A percentile compares a stretch with the other conserved stretches of the same genome.
Evolutionary conservation across 2,888 invertebrate genomes (phyloP).

Genomic region (Sminthurides aquaticus): DNA sequence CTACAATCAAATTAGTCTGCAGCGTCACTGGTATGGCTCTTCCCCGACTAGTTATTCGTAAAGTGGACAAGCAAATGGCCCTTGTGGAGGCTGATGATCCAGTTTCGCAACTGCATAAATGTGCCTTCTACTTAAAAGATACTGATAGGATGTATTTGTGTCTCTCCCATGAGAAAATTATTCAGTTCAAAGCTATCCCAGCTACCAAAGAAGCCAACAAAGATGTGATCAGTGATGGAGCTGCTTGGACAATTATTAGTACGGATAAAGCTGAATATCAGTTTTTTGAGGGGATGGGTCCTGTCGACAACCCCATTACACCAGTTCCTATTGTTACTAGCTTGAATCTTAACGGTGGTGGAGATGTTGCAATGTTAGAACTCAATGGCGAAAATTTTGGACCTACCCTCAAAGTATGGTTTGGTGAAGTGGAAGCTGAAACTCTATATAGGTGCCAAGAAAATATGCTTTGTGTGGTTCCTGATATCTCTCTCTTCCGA

Average conservation of each 20-base stretch:
- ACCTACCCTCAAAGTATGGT: constrained; percentile 52
- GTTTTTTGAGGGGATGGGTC: constrained; percentile 55
- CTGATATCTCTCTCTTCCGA: constrained; percentile 52
- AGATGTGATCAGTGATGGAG: constrained; percentile 56
- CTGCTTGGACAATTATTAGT: constrained; percentile 57
- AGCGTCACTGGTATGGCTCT: constrained; percentile 55
- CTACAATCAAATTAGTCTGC: constrained; percentile 55
- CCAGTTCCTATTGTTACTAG: constrained; percentile 53
- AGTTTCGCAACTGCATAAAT: constrained; percentile 56
- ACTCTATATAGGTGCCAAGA: constrained; percentile 52
- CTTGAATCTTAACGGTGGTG: constrained; percentile 52
- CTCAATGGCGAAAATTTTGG: constrained; percentile 53
- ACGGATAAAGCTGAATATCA: constrained; percentile 57
- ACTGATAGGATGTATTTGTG: constrained; percentile 55
- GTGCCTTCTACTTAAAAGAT: constrained; percentile 56
- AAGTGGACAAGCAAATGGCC: constrained; percentile 55
- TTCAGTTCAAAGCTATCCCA: constrained; percentile 53
- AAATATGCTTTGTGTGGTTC: constrained; percentile 52
- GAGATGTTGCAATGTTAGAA: constrained; percentile 53
- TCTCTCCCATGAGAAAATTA: constrained; percentile 55
- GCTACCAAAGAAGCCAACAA: constrained; percentile 51
- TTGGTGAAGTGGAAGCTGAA: constrained; percentile 54
- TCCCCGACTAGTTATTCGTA: constrained; percentile 50
- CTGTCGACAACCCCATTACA: constrained; percentile 50
- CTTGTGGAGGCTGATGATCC: constrained; percentile 55